Evolutionary conservation across 2,113 vertebrate species (phyloP), one percentile per base, ranked within the genome.

Genomic region (Catharus fuscescens): DNA sequence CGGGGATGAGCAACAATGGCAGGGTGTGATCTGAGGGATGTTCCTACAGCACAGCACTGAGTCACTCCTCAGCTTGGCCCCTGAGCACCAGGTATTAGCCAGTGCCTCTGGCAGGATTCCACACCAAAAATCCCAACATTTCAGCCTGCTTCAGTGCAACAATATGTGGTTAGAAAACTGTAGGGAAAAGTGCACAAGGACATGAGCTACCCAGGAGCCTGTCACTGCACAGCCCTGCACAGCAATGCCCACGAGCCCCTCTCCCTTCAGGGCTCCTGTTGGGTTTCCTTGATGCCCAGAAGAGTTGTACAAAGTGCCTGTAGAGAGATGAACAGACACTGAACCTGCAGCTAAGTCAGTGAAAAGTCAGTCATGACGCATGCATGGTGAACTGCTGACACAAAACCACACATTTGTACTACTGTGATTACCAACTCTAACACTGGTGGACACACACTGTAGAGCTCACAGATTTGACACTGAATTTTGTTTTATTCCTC

Each of bases 81-180:
- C 85, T 26, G n/a, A 90, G 71, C 81, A 88, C 19, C 88, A 95
- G 88, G 56, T 64, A 83, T 21, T 14, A 79, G 54, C 72, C 90
- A 83, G 32, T 14, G 60, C 52, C 60, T 71, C 85, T 77, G 79
- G 85, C 79, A 81, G 64, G 47, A 67, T 42, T 20, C 71, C 79
- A 77, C 47, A 83, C 47, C 47, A 66, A 59, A 80, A 83, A 52
- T 18, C 76, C 90, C 82, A 40, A 14, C 44, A 44, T 25, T 53
- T 42, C 93, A 94, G 54, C 21, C 81, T 56, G 66, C 54, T 77
- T 70, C 12, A 5, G 42, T 36, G 60, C 4, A 2, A 40, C 18
- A 17, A 5, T 0, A 8, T 0, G 53, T 10, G 59, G 47, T 26
- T 25, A 78, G 34, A 44, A 59, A 83, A 70, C 0, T 3, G 57